Evolutionary conservation across 2,113 vertebrate species (phyloP), one percentile per base, ranked within the genome.

Genomic region (Casuarius casuarius): DNA sequence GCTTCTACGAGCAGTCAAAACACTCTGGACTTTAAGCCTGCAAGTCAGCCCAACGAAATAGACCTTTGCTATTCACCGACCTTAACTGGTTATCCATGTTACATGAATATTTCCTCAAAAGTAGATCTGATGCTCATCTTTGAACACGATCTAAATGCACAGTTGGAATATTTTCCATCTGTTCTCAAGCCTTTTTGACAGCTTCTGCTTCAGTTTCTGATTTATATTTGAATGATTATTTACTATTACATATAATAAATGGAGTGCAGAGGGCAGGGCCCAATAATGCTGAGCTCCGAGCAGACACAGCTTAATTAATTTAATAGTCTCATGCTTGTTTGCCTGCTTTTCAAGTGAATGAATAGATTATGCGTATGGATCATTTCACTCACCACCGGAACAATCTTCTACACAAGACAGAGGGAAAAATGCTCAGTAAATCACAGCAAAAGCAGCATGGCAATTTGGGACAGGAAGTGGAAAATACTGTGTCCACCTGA

Each of bases 91-190:
- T 4, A 21, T 33, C 58, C 65, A 1, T 4, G 15, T 4, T 76
- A 12, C 51, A 3, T 0, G 1, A 12, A 35, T 3, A 3, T 23
- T 26, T 26, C 31, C 8, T 31, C 78, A 10, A 20, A 51, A 75
- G 14, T 1, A 28, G 46, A 5, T 12, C n/a, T 1, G 9, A 25
- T 42, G 8, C 1, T 1, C 5, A 4, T n/a, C 56, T 61, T 19
- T 3, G 1, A 79, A 38, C 48, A 1, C 25, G 15, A 25, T 20
- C 25, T 25, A 48, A 65, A 85, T 1, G 28, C 1, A 0, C 13
- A 2, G 10, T 3, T 51, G 40, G 62, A 59, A 10, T 44, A 12
- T 66, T 87, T 68, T 31, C 31, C 16, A 1, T 8, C 42, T 70
- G 42, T 48, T 59, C 26, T 51, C 29, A 19, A 93, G 44, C 20